These are phyloP conservation scores for Chauna torquata DNA, from an alignment of 2,113 vertebrate species.

Conservation along the genomic window DNA sequence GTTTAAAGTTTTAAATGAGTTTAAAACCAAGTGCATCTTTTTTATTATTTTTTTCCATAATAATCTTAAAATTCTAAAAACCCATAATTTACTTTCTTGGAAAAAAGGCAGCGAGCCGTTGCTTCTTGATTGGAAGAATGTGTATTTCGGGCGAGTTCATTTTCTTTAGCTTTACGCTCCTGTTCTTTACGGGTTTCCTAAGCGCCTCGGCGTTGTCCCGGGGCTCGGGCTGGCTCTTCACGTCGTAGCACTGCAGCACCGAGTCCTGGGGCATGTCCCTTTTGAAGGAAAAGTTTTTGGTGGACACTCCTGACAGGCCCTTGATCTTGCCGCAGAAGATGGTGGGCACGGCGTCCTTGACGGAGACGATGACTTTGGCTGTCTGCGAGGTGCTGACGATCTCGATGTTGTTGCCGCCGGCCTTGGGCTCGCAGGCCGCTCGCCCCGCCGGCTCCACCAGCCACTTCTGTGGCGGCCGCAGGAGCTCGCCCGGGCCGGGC, in stretches of 20 bases:
- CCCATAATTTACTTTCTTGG: constrained; percentile 91
- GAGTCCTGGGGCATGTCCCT: constrained; percentile 88
- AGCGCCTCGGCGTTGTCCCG: constrained; percentile 81
- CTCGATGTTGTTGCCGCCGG: constrained; percentile 85
- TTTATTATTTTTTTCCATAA: constrained; percentile 61
- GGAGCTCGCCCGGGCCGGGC: constrained; percentile 77
- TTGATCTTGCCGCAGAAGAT: constrained; percentile 97
- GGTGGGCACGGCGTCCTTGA: constrained; percentile 93
- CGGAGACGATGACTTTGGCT: constrained; percentile 95
- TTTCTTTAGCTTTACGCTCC: constrained; percentile 98
- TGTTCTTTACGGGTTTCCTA: constrained; percentile 91
- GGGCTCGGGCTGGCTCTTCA: constrained; percentile 81
- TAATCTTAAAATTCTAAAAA: constrained; percentile 81
- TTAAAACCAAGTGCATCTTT: constrained; percentile 82
- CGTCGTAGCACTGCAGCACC: constrained; percentile 85
- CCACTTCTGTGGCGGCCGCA: constrained; percentile 88
- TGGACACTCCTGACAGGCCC: constrained; percentile 94
- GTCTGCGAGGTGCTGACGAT: constrained; percentile 90
- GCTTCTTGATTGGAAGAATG: constrained; percentile 98
- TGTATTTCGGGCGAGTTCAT: constrained; percentile 98
- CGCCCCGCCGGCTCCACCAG: constrained; percentile 78
- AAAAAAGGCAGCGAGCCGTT: constrained; percentile 93
- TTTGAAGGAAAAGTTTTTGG: constrained; percentile 99
- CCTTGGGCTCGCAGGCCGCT: constrained; percentile 77
- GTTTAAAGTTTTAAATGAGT: constrained; percentile 80